phyloP scores from a whole-genome alignment of 2,113 vertebrate genomes.

The Accipiter cooperii region DNA sequence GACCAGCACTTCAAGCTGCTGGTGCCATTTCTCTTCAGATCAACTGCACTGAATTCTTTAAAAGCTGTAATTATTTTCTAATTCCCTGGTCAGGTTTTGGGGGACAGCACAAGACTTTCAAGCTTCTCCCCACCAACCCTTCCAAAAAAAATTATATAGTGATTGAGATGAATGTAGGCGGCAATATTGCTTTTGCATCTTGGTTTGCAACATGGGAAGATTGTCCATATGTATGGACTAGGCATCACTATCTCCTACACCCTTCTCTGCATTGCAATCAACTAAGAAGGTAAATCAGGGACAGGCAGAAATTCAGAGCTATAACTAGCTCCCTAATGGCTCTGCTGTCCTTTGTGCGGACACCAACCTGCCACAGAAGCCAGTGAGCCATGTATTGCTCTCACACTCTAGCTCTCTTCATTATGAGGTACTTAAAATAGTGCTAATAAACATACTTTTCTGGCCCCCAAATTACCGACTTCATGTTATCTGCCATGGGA shows the following conservation, averaged over 20 bases:
- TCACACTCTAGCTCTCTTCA: neutral
- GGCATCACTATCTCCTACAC: neutral
- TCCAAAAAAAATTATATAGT: neutral
- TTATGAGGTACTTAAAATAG: neutral
- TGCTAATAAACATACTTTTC: neutral
- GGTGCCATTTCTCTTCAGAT: neutral
- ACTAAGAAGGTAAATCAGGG: neutral
- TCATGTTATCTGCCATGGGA: slow-evolving; percentile 2
- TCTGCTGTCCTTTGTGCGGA: neutral
- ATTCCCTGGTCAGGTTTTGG: neutral
- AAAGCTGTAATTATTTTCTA: neutral
- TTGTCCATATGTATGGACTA: neutral
- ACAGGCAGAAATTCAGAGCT: neutral
- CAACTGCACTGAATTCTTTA: neutral
- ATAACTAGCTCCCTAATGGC: neutral
- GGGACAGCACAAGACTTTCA: neutral
- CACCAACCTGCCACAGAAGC: neutral
- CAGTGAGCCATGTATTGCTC: neutral
- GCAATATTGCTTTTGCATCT: neutral
- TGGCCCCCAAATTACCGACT: neutral
- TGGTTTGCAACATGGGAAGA: neutral
- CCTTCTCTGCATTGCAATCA: neutral
- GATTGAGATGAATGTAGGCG: neutral
- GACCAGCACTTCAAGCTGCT: neutral
- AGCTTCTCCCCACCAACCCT: neutral